Base-by-base conservation (phyloP, 2,888 invertebrate species). In the Leptopilina drosophilae region DNA sequence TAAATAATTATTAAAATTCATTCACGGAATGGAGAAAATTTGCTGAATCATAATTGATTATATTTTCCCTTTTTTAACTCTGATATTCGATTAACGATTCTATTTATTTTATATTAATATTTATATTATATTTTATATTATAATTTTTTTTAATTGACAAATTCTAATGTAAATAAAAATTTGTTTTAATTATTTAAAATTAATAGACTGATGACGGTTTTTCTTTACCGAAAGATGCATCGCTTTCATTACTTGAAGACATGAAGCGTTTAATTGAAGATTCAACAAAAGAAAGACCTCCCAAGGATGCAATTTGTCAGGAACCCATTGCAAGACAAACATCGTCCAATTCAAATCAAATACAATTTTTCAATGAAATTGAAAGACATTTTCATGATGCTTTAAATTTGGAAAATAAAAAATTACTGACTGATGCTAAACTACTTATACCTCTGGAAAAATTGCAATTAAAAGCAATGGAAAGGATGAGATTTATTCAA, bases 351-450 rank as follows among this genome's bases (percentile, higher is more conserved):
- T 42, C 42, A 77, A 64, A 6, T n/a, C 76, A n/a, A 65, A 75
- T n/a, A 20, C n/a, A 62, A 76, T 83, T 94, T 84, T 87, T 94
- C 1, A 86, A 90, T 85, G 91, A 90, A 59, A 88, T 93, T 62
- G 90, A 91, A 75, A 80, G 87, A 2, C 88, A 93, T 59, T 95
- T 95, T 82, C 93, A 94, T 85, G 92, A 92, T 76, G 94, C 96
- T 66, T 89, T 95, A 82, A 91, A 93, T 76, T 97, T 97, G 90
- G 97, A 97, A 89, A 94, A 96, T 88, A 92, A 93, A 78, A 91
- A 93, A 0, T 90, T 97, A 2, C 95, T 95, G 86, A 92, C 93
- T 77, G 92, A 94, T 82, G 97, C 97, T 0, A 93, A 93, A 77
- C 91, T 92, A 5, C 87, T 95, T 20, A 95, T 98, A 80, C 98